phyloP scores from a whole-genome alignment of 2,797 vertebrate species.

The Threskiornis aethiopicus region DNA sequence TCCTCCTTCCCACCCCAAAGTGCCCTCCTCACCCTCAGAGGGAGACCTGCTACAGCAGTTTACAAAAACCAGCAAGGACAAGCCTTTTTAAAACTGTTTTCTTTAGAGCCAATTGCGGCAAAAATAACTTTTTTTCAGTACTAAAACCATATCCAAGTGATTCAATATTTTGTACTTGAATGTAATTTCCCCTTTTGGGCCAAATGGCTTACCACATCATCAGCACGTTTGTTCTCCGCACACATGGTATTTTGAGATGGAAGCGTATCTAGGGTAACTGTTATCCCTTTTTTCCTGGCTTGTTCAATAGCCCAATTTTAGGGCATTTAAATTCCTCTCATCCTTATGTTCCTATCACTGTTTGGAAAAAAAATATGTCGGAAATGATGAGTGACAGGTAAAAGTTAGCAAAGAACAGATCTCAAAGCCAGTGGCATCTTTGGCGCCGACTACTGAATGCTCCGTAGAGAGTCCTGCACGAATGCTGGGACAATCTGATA shows the following conservation, averaged over 20 bases:
- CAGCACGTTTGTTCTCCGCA: not conserved
- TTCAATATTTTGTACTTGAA: constrained; percentile 24
- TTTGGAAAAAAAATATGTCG: constrained; percentile 1
- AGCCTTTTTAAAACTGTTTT: not conserved
- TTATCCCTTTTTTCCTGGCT: constrained; percentile 50
- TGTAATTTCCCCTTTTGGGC: not conserved
- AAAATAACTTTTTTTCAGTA: not conserved
- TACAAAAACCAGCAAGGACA: not conserved
- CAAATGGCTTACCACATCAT: constrained; percentile 35
- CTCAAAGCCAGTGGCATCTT: not conserved
- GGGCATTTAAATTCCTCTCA: constrained; percentile 53
- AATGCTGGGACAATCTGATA: not conserved
- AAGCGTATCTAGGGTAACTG: constrained; percentile 46
- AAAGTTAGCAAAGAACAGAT: not conserved
- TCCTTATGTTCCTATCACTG: constrained; percentile 38
- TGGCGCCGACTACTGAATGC: not conserved
- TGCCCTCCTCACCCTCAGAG: not conserved
- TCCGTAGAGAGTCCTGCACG: not conserved
- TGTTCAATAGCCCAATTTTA: constrained; percentile 40
- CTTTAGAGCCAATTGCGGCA: not conserved
- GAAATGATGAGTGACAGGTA: not conserved
- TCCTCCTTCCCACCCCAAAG: not conserved
- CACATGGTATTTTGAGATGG: constrained; percentile 24
- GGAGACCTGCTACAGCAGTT: not conserved
- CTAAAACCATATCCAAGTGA: not conserved